These are phyloP conservation scores for Ennomos fuscantarius DNA, from an alignment of 2,888 invertebrate species.

Conservation along the genomic window DNA sequence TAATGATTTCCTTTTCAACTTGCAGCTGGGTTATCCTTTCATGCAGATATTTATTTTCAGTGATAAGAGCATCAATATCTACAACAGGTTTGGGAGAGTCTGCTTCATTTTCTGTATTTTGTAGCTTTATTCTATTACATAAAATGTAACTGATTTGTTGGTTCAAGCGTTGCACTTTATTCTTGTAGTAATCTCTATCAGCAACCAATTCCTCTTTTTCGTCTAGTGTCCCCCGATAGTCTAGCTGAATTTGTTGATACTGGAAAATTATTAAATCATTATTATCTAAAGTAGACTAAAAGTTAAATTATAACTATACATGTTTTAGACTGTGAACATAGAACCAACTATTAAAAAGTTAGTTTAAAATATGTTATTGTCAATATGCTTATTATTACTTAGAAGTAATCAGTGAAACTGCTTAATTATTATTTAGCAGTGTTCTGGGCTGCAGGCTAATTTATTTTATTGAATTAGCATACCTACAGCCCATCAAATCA, in stretches of 20 bases:
- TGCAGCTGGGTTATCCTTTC: slow-evolving; percentile 91
- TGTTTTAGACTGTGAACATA: too few relatives aligned
- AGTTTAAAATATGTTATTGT: too few relatives aligned
- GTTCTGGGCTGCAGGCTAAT: too few relatives aligned
- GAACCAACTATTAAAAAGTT: too few relatives aligned
- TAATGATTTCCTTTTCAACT: slow-evolving; percentile 91
- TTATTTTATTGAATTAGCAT: too few relatives aligned
- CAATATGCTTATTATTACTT: too few relatives aligned
- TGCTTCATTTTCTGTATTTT: slow-evolving; percentile 58
- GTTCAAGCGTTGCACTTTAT: slow-evolving; percentile 92
- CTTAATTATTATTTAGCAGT: too few relatives aligned
- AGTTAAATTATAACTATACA: too few relatives aligned
- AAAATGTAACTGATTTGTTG: slow-evolving; percentile 89
- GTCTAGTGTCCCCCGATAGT: slow-evolving; percentile 91
- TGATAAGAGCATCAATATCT: slow-evolving; percentile 91
- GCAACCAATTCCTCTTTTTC: slow-evolving; percentile 93
- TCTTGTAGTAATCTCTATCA: slow-evolving; percentile 93
- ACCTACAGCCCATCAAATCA: too few relatives aligned
- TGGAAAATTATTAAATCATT: slow-evolving; percentile 53
- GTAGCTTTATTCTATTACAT: slow-evolving; percentile 75
- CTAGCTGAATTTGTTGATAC: slow-evolving; percentile 90
- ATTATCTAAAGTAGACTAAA: too few relatives aligned
- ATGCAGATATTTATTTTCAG: slow-evolving; percentile 94
- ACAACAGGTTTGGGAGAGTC: slow-evolving; percentile 82
- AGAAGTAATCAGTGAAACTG: too few relatives aligned